Evolutionary conservation across 2,888 invertebrate genomes (phyloP).

Genomic region (Elysia crispata): DNA sequence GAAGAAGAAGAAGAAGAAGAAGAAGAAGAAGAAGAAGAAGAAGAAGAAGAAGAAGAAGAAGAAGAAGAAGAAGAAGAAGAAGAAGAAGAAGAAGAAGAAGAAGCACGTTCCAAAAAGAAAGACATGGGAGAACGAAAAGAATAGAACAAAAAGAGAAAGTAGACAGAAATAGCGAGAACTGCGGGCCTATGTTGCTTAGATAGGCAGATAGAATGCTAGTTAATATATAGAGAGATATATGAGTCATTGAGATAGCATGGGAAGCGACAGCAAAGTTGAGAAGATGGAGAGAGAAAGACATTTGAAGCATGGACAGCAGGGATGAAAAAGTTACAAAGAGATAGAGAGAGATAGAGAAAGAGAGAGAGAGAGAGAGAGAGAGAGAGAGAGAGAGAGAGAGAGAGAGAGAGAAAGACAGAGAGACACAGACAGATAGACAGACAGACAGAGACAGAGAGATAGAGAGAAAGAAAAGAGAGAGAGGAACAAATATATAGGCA

Average conservation of each 20-base stretch:
- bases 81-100: not conserved
- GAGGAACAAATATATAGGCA: not conserved
- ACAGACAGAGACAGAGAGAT: constrained; percentile 15
- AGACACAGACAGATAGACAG: not conserved
- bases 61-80: not conserved
- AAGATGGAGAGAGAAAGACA: not conserved
- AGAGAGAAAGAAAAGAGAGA: constrained; percentile 15
- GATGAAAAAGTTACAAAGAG: no score
- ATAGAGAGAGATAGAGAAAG: not conserved
- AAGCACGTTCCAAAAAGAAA: no score
- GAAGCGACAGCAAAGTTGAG: no score
- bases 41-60: not conserved
- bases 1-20: no score
- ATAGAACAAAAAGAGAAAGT: constrained; percentile 13
- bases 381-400: not conserved
- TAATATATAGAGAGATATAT: no score
- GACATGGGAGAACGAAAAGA: no score
- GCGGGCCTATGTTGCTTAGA: no score
- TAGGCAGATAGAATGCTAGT: no score
- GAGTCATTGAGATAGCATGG: no score
- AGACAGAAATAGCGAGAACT: constrained; percentile 16
- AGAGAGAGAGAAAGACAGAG: no score
- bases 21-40: no score
- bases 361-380: constrained; percentile 2
- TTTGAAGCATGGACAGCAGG: not conserved